Evolutionary conservation across 2,797 vertebrate species (phyloP), one percentile per base, ranked within the genome.

Genomic region (Leptatherina wallacei): DNA sequence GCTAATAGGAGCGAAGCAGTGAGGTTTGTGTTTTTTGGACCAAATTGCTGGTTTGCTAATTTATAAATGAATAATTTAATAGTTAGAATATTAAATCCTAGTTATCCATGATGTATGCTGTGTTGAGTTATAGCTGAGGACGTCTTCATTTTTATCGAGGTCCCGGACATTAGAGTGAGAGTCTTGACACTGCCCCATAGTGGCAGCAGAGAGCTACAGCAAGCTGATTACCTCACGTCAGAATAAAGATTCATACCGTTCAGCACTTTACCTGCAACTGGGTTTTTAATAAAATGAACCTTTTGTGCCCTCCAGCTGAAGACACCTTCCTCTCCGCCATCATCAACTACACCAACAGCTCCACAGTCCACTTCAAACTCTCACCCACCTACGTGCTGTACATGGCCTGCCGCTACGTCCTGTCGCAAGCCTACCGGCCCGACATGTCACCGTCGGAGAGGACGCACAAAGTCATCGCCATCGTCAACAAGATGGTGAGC

Each of bases 401-500:
- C 77, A 98, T 99, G 98, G 96, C 98, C 1, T 98, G 97, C 85
- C 98, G 98, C 92, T 97, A 95, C 74, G 95, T 99, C 84, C 92
- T 99, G 91, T 98, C 97, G 18, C 95, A 93, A 75, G 91, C 96
- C 1, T 96, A 97, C 95, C 95, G 96, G 86, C 95, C 96, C 0
- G 97, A 98, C 85, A 94, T 95, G 93, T 97, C 96, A 27, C 94
- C 97, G 0, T 89, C 97, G 0, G 98, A 99, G 88, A 93, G 98
- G 32, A 96, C 96, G 16, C 98, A 98, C 91, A 98, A 97, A 84
- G 97, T 98, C 91, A 96, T 98, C 24, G 96, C 97, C 78, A 96
- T 98, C 61, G 96, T 99, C 82, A 99, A 97, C 96, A 99, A 98
- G 96, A 99, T 99, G 98, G 98, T 99, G 95, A 98, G 94, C 96